Base-by-base conservation (phyloP, 2,797 vertebrate species). In the Gymnopithys bicolor region DNA sequence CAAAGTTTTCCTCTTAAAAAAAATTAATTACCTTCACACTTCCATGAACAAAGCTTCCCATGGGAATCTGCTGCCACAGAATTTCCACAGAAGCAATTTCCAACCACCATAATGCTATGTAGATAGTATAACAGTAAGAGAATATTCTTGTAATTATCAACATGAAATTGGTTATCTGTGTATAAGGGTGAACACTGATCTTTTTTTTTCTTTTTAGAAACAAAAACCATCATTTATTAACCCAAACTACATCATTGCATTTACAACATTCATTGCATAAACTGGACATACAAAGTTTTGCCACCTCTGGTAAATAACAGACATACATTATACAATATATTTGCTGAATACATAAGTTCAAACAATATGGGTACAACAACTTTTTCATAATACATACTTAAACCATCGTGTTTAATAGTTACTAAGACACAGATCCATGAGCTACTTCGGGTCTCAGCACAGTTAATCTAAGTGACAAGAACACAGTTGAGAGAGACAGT, bases 201-300 rank as follows among this genome's bases (percentile, higher is more conserved):
- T 84, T 73, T 89, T 91, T 73, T 89, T 82, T 75, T 56, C 93
- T 96, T 96, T 97, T 96, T 96, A 98, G 97, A 98, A 98, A 98
- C 96, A 97, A 98, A 98, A 94, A 97, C 97, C 96, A 97, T 97
- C 97, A 91, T 98, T 98, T 98, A 98, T 98, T 98, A 98, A 98
- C 97, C 98, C 98, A 88, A 98, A 99, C 98, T 98, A 99, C 98
- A 89, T 98, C 98, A 98, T 98, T 83, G 98, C 98, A 98, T 97
- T 97, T 98, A 99, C 98, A 97, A 98, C 98, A 97, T 98, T 98
- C 98, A 99, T 97, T 84, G 97, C 97, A 98, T 98, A 98, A 98
- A 98, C 98, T 96, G 97, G 97, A 98, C 98, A 98, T 97, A 99
- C 97, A 97, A 97, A 98, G 98, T 98, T 95, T 97, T 88, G 98